Percentiles rank a stretch among this genome's conserved stretches.
Evolutionary conservation across 2,888 invertebrate genomes (phyloP).

Genomic region (Heterodera filipjevi): DNA sequence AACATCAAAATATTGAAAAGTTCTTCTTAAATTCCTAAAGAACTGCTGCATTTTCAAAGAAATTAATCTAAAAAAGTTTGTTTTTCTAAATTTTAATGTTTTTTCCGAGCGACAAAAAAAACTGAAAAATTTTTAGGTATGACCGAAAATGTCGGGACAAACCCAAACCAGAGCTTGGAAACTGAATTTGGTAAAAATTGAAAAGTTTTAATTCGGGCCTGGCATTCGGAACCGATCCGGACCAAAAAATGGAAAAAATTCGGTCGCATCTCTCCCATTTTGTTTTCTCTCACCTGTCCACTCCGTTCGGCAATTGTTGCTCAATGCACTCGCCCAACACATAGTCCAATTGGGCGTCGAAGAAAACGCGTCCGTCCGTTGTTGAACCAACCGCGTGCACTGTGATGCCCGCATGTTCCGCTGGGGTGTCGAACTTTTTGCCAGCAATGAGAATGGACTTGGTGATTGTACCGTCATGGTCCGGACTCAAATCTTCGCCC

Average conservation of each 20-base stretch:
- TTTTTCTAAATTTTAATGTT: not conserved
- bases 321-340: conserved; percentile 79
- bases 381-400: conserved; percentile 75
- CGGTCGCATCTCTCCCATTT: no score
- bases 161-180: no score
- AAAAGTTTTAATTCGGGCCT: not conserved
- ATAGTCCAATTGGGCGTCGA: conserved; percentile 80
- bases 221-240: not conserved
- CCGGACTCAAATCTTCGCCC: conserved; percentile 82
- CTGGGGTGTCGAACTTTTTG: conserved; percentile 76
- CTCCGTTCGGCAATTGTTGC: conserved; percentile 76
- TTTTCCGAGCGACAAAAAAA: not conserved
- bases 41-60: no score
- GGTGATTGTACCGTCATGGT: conserved; percentile 82
- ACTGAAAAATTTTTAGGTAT: no score
- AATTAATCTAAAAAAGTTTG: no score
- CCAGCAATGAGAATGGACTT: conserved; percentile 74
- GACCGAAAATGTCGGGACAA: no score
- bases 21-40: no score
- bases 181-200: no score
- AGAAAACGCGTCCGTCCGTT: conserved; percentile 75
- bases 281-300: conserved; percentile 70
- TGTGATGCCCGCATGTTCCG: conserved; percentile 81
- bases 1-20: no score
- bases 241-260: no score